phyloP scores from a whole-genome alignment of 2,113 vertebrate genomes.

The Hippoglossus stenolepis region DNA sequence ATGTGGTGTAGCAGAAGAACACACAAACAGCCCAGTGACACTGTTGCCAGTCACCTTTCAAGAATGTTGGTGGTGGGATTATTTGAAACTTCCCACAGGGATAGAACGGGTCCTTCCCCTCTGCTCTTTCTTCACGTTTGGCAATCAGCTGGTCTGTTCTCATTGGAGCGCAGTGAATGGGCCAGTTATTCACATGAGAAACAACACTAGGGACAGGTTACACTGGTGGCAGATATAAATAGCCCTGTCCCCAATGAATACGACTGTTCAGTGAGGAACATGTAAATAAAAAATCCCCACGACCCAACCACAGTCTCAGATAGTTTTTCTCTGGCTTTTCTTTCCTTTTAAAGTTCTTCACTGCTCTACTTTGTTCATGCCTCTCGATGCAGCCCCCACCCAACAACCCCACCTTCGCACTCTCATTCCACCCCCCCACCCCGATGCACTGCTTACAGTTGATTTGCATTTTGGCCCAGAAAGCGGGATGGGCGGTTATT shows the following conservation, averaged over 20 bases:
- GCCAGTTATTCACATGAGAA: conserved; percentile 37
- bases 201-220: conserved; percentile 2
- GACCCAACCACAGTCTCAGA: neutral
- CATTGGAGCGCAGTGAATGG: neutral
- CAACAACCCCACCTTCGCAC: neutral
- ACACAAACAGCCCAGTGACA: conserved; percentile 61
- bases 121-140: conserved; percentile 44
- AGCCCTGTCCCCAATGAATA: conserved; percentile 17
- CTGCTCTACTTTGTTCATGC: conserved; percentile 36
- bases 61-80: conserved; percentile 52
- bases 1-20: too few species aligned
- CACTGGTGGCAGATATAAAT: conserved; percentile 24
- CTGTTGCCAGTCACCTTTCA: conserved; percentile 46
- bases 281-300: conserved; percentile 38
- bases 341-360: conserved; percentile 8
- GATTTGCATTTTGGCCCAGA: conserved; percentile 66
- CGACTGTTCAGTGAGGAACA: conserved; percentile 1
- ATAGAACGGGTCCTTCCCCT: conserved; percentile 9
- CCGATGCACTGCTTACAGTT: conserved; percentile 52
- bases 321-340: neutral
- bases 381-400: conserved; percentile 2
- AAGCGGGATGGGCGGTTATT: conserved; percentile 33
- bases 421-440: neutral
- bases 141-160: conserved; percentile 58
- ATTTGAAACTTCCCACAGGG: conserved; percentile 59